phyloP scores from a whole-genome alignment of 2,113 vertebrate species.

The Microcebus ravelobensis region DNA sequence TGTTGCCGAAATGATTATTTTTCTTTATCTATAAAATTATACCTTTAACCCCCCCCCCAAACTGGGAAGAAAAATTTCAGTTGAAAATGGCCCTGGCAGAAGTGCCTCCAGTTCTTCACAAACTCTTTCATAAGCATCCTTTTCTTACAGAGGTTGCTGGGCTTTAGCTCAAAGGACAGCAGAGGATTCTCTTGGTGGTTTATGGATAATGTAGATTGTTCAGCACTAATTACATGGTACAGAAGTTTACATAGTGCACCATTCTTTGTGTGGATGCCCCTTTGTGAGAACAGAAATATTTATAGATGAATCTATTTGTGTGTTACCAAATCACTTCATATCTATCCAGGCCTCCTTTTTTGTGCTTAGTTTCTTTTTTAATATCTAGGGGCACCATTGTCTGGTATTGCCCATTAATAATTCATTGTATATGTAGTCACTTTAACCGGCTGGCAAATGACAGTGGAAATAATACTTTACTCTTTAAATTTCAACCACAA shows the following conservation, averaged over 20 bases:
- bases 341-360: background rate
- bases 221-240: background rate
- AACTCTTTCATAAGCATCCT: background rate
- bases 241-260: background rate
- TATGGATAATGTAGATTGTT: background rate
- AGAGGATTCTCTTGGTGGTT: background rate
- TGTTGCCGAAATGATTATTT: slow-evolving; percentile 21
- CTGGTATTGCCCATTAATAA: background rate
- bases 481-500: background rate
- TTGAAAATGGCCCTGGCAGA: background rate
- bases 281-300: background rate
- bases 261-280: background rate
- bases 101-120: background rate
- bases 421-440: slow-evolving; percentile 8
- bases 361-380: slow-evolving; percentile 5
- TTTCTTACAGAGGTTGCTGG: background rate
- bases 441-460: slow-evolving; percentile 1
- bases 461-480: background rate
- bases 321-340: background rate
- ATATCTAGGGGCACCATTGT: slow-evolving; percentile 7
- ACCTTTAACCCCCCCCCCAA: background rate
- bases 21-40: background rate
- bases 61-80: background rate
- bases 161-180: background rate
- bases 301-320: background rate